A percentile compares a stretch with the other conserved stretches of the same genome.
These are phyloP conservation scores for Sebastes matsubarae DNA, from an alignment of 2,797 vertebrate genomes.

Conservation along the genomic window DNA sequence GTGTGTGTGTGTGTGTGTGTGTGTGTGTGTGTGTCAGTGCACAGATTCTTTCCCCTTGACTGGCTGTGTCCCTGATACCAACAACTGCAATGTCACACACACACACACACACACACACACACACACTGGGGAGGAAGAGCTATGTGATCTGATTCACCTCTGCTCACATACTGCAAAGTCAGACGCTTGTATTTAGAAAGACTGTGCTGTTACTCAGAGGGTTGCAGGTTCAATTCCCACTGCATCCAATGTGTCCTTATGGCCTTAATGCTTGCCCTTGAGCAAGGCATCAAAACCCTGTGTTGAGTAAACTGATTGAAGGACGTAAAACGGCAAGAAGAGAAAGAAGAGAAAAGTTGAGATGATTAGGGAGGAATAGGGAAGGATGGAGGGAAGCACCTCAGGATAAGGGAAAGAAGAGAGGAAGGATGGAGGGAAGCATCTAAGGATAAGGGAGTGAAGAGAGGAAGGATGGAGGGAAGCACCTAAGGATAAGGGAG, in stretches of 20 bases:
- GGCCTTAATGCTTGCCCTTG: not conserved
- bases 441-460: not conserved
- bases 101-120: not conserved
- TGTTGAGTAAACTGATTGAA: not conserved
- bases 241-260: not conserved
- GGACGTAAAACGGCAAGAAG: not conserved
- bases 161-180: slow-evolving; percentile 66
- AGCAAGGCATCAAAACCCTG: not conserved
- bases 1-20: slow-evolving; percentile 14
- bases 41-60: slow-evolving; percentile 24
- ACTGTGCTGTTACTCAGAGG: not conserved
- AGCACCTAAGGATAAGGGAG: not conserved
- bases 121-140: slow-evolving; percentile 2
- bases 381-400: not conserved
- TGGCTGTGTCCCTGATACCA: slow-evolving; percentile 5
- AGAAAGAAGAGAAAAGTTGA: not conserved
- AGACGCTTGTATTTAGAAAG: not conserved
- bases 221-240: slow-evolving; percentile 7
- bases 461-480: not conserved
- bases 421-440: not conserved
- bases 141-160: slow-evolving; percentile 62
- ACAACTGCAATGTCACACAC: slow-evolving; percentile 50
- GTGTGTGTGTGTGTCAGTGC: not conserved
- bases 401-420: not conserved
- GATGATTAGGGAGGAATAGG: not conserved